Percentiles rank a stretch among this genome's conserved stretches.
phyloP scores from a whole-genome alignment of 2,888 invertebrate species.

The Tortricodes alternella region DNA sequence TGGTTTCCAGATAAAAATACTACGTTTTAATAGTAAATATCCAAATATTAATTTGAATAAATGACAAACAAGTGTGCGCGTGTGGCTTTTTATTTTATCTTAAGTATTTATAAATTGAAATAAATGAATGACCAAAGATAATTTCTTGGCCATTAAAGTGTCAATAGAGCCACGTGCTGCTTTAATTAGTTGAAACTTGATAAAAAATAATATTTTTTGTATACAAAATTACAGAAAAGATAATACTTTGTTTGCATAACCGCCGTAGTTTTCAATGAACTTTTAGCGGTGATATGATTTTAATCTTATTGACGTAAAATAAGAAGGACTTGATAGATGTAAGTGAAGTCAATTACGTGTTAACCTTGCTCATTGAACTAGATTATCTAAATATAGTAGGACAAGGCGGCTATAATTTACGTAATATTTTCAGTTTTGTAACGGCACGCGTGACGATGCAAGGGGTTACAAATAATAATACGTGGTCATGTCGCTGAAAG shows the following conservation, averaged over 20 bases:
- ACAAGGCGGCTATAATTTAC: conserved; percentile 27
- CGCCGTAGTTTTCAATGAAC: conserved; percentile 23
- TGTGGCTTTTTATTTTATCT: neutral
- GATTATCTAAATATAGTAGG: conserved; percentile 21
- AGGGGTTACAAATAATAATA: neutral
- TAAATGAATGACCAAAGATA: neutral
- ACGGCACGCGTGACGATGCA: conserved; percentile 5
- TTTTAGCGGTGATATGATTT: conserved; percentile 13
- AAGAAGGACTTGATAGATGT: conserved; percentile 2
- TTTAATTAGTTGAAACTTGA: neutral
- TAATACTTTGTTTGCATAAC: conserved; percentile 19
- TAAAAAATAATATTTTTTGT: neutral
- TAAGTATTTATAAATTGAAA: neutral
- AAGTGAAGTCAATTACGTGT: conserved; percentile 22
- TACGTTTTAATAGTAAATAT: neutral
- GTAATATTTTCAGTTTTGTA: conserved; percentile 31
- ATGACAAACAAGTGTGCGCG: neutral
- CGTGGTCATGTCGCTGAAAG: neutral
- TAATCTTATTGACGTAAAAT: conserved; percentile 23
- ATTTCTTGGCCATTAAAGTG: neutral
- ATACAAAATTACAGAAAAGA: conserved; percentile 1
- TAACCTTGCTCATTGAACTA: conserved; percentile 31
- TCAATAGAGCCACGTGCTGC: conserved; percentile 6
- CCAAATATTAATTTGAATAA: neutral
- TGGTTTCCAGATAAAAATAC: too few species aligned